Evolutionary conservation across 2,888 invertebrate species (phyloP), one percentile per base, ranked within the genome.

Genomic region (Megastigmus dorsalis): DNA sequence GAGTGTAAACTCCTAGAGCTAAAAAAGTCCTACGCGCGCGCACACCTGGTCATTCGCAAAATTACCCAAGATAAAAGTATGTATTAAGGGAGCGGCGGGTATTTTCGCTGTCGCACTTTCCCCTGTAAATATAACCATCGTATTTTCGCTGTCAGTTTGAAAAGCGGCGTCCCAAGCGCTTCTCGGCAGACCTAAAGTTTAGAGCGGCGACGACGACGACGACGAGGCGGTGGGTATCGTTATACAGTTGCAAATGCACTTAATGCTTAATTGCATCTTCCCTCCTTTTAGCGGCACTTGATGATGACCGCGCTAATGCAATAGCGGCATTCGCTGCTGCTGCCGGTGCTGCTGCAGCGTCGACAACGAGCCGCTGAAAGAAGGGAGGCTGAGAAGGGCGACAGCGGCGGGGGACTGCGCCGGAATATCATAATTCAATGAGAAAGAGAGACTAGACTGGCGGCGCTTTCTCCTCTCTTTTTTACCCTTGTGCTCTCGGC

Each of bases 211-310:
- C 50, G 69, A n/a, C 71, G 55, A 52, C 62, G 48, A 71, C 26
- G 38, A 3, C 55, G 66, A 45, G 70, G n/a, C n/a, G n/a, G n/a
- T n/a, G n/a, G 73, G 69, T 76, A 77, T 79, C 77, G 76, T 73
- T 77, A 74, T 65, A 60, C 74, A 43, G 75, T 45, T 65, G 68
- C 57, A 69, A 76, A 74, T 73, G 75, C 77, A 74, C 68, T 68
- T 69, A 68, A 74, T 74, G 50, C 68, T 74, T 74, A 74, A 74
- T 74, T 74, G 74, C 68, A 63, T 74, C 63, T 63, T 18, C 63
- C 5, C 41, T 50, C 68, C 62, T 63, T 69, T 69, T 57, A 68
- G 68, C 55, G 41, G 36, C 62, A 43, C 66, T 60, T 45, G 57
- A 55, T 59, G 41, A 74, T 68, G 55, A 74, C 68, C 62, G 62